Evolutionary conservation across 1,140 invertebrate species (phyloP).

Genomic region (Ceratitis capitata): DNA sequence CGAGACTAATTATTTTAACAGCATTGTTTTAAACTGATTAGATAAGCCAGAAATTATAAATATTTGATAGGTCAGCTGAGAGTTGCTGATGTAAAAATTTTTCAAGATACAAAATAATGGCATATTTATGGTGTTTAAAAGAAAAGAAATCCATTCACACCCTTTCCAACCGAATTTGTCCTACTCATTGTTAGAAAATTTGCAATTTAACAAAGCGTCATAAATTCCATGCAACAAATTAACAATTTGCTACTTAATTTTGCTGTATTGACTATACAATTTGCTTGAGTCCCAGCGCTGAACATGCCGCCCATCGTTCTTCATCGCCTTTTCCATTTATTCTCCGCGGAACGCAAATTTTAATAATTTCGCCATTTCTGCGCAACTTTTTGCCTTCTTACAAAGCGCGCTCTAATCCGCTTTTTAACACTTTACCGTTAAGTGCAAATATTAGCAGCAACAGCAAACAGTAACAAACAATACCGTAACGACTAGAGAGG

Average conservation of each 20-base stretch:
- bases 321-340: neutral
- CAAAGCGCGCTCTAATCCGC: slow-evolving; percentile 22
- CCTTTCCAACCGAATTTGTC: too few species aligned
- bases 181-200: too few species aligned
- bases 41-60: too few species aligned
- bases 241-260: neutral
- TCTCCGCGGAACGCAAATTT: neutral
- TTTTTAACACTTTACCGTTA: slow-evolving; percentile 32
- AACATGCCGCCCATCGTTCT: neutral
- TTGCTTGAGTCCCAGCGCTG: neutral
- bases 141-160: too few species aligned
- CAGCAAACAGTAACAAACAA: slow-evolving; percentile 5
- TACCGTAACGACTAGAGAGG: neutral
- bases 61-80: too few species aligned
- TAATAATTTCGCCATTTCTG: slow-evolving; percentile 4
- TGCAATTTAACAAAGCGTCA: neutral
- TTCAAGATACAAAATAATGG: too few species aligned
- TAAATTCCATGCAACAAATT: neutral
- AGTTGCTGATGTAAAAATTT: too few species aligned
- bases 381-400: neutral
- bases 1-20: too few species aligned
- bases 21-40: too few species aligned
- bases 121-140: too few species aligned
- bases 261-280: neutral
- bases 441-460: slow-evolving; percentile 35